Base-by-base conservation (phyloP, 2,113 vertebrate genomes). In the Pteruthius melanotis region DNA sequence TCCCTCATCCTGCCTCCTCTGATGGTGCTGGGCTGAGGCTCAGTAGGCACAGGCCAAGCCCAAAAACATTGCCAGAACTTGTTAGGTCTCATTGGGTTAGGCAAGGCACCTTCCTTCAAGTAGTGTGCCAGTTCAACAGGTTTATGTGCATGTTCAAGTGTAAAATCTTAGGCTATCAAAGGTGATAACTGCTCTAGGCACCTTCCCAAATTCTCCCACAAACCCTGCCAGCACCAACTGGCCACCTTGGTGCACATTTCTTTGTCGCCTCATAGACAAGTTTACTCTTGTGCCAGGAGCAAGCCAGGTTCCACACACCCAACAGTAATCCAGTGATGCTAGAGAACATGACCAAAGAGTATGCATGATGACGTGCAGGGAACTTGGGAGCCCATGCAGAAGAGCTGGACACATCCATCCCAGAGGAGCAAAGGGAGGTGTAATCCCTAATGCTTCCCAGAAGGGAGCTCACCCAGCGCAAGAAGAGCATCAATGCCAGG, bases 241-340 rank as follows among this genome's bases (percentile, higher is more conserved):
- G 15, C 22, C 21, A 10, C 23, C 20, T n/a, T 77, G 53, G 28
- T 76, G 15, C n/a, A 37, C 49, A 23, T 50, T 63, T 66, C 66
- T 75, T 44, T 72, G 54, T 47, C 40, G 68, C 13, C n/a, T 86
- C 57, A 50, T 33, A 7, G 12, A 33, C 27, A 44, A 56, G 11
- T 47, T 81, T 28, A 45, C 9, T 61, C 21, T 57, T 83, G 22
- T 10, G 31, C 26, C 28, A 76, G 57, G 66, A 53, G 47, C 42
- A 56, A 45, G 37, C 13, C 33, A 52, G 18, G 44, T 65, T 84
- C 49, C 15, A 11, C 33, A 42, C 37, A 37, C 20, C 52, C 28
- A 49, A 13, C 16, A 69, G 6, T 31, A 76, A 50, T 19, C 35
- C 63, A 26, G 0, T 0, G 2, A 3, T 52, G 6, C 31, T 35